Evolutionary conservation across 2,797 vertebrate species (phyloP), one percentile per base, ranked within the genome.

Genomic region (Anguilla megastoma): DNA sequence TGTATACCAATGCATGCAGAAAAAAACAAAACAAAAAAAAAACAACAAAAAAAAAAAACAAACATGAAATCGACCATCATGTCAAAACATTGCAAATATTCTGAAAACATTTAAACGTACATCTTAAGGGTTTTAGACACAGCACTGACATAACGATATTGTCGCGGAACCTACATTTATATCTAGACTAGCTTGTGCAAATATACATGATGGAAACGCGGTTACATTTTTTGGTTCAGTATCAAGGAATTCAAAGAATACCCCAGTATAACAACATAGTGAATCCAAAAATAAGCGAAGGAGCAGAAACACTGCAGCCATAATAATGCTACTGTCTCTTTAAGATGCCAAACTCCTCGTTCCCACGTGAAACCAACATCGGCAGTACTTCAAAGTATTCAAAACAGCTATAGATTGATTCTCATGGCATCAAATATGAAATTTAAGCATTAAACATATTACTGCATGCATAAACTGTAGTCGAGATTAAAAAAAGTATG

Each of bases 311-410:
- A 50, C 84, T 24, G 56, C 36, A 71, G 41, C 88, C 56, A 58
- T 54, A 71, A 50, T 63, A 79, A 52, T 63, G 88, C 63, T 88
- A 84, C 87, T 88, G 87, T 85, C 69, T 48, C 87, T 88, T 88
- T 88, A 88, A 88, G 87, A 88, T 88, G 87, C 87, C 52, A 88
- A 88, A 82, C 88, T 86, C 52, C 16, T 82, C 27, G 74, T 82
- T 82, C 74, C 84, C 85, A 88, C 71, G 85, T 86, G 76, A 82
- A 86, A 66, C 41, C 30, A 82, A 80, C 74, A 82, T 82, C 88
- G 36, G 85, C 76, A 82, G 84, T 50, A 52, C 76, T 69, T 86
- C 24, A 86, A 79, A 88, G 66, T 54, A 45, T 58, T 60, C 63
- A 48, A 50, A 79, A 76, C 52, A 88, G 27, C 69, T 84, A 79